phyloP scores from a whole-genome alignment of 2,888 invertebrate genomes.

The Clitarchus hookeri region DNA sequence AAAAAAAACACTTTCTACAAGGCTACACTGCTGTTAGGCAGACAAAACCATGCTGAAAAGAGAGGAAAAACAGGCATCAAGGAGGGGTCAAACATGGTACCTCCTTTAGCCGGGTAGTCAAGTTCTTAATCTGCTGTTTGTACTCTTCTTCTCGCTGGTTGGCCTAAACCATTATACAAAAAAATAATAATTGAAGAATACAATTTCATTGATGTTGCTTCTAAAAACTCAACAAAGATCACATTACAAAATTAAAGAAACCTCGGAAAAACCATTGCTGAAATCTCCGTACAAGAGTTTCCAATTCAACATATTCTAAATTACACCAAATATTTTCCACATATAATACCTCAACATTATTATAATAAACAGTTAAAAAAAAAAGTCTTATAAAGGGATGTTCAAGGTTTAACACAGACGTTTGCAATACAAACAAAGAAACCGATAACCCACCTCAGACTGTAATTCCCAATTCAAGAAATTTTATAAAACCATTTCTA shows the following conservation, averaged over 20 bases:
- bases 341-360: not conserved
- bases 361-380: too few species aligned
- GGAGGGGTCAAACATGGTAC: slow-evolving; percentile 62
- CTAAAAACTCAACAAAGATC: not conserved
- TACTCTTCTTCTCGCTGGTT: slow-evolving; percentile 99
- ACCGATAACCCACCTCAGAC: too few species aligned
- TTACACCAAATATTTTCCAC: not conserved
- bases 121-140: slow-evolving; percentile 99
- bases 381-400: too few species aligned
- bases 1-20: slow-evolving; percentile 20
- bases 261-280: not conserved
- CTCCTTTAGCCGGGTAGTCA: slow-evolving; percentile 99
- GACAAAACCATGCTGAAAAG: slow-evolving; percentile 26
- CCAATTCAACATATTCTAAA: slow-evolving; percentile 6
- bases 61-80: not conserved
- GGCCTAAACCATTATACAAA: slow-evolving; percentile 66
- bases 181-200: not conserved
- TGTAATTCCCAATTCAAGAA: too few species aligned
- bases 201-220: not conserved
- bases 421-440: too few species aligned
- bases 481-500: too few species aligned
- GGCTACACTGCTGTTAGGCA: slow-evolving; percentile 18
- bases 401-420: too few species aligned
- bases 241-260: not conserved
- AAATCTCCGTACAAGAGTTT: not conserved